A percentile compares a stretch with the other conserved stretches of the same genome.
Evolutionary conservation across 2,888 invertebrate species (phyloP).

Genomic region (Bruchidius siliquastri): DNA sequence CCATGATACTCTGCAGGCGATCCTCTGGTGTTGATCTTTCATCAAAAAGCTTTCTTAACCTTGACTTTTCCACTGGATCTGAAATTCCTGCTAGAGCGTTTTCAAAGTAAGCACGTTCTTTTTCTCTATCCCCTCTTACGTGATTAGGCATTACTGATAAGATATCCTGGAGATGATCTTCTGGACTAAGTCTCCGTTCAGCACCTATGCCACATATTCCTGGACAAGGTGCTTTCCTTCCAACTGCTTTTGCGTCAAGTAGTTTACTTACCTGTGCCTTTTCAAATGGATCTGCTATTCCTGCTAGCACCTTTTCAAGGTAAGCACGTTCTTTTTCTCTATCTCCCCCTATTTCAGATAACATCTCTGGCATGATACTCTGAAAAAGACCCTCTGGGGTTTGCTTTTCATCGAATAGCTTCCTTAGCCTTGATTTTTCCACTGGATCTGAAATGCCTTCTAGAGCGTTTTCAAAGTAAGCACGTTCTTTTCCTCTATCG

Average conservation of each 20-base stretch:
- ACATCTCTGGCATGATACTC: background rate
- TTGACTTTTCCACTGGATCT: background rate
- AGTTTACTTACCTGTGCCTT: background rate
- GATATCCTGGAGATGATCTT: background rate
- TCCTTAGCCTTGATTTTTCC: background rate
- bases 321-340: background rate
- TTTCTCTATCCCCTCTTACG: background rate
- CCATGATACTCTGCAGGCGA: no score
- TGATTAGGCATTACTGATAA: background rate
- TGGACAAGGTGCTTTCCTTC: background rate
- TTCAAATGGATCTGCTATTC: background rate
- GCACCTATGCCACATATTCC: background rate
- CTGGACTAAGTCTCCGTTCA: background rate
- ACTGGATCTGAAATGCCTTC: background rate
- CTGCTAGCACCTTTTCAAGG: background rate
- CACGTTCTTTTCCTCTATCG: background rate
- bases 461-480: background rate
- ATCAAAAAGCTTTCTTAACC: background rate
- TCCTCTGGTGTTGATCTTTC: no score
- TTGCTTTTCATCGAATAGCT: background rate
- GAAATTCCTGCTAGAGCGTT: background rate
- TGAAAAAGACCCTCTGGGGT: background rate
- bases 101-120: background rate
- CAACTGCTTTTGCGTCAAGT: background rate
- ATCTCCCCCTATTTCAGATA: background rate